Base-by-base conservation (phyloP, 2,113 vertebrate species). In the Anseranas semipalmata region DNA sequence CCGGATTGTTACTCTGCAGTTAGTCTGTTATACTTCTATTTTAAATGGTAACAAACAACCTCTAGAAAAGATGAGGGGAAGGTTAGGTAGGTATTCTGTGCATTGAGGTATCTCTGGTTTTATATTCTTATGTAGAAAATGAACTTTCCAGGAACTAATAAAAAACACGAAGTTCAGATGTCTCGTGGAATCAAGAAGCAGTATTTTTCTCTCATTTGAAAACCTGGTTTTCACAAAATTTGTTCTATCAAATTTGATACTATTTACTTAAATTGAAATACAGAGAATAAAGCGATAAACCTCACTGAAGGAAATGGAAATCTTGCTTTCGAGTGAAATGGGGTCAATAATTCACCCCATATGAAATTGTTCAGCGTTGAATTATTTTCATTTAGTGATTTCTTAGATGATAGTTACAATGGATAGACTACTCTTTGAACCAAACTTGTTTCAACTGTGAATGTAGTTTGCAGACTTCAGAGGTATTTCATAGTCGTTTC, bases 1-100 rank as follows among this genome's bases (percentile, higher is more conserved):
- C 5, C 0, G 35, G 17, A 22, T 10, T 78, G 4, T 58, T 81
- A 43, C 6, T 62, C 0, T 2, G 24, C 11, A 43, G 5, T 50
- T 86, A 11, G 30, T 12, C 7, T 71, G 10, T 66, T 79, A 9
- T 0, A 15, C 5, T 78, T 82, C 62, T 16, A 59, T 4, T 68
- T 85, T 27, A 82, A 62, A 37, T 37, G 9, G 53, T 75, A 32
- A 33, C 63, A 46, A 59, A 2, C 5, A 45, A 1, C 1, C 10
- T 78, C 27, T 55, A 6, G 3, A 41, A 27, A 52, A 82, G 21
- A 15, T 41, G 6, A 8, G 58, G 35, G 2, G 13, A 50, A 33
- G 2, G 1, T 53, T 81, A 21, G 4, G 13, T 16, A n/a, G 32
- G 2, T 39, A 12, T 20, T 65, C 56, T 33, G 2, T 76, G 27